Percentiles rank a stretch among this genome's conserved stretches.
Evolutionary conservation across 2,113 vertebrate genomes (phyloP).

Genomic region (Hippoglossus stenolepis): DNA sequence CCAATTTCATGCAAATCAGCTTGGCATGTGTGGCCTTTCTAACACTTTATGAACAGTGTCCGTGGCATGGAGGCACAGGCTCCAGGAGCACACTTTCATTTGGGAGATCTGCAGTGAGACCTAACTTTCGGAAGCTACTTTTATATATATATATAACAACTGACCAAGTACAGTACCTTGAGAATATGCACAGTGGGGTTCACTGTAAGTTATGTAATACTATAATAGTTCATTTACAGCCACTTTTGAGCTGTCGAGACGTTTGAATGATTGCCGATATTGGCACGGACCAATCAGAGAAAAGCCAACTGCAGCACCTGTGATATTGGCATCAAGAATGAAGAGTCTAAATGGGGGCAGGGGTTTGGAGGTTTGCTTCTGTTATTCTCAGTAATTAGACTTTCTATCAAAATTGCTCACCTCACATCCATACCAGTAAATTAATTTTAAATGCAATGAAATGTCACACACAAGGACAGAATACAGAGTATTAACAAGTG

Average conservation of each 20-base stretch:
- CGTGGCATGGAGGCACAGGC: no score
- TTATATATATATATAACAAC: no score
- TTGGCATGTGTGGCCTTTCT: no score
- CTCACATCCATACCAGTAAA: slow-evolving; percentile 8
- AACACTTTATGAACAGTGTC: no score
- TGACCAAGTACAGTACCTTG: no score
- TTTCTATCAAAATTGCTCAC: neutral
- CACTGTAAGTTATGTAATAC: no score
- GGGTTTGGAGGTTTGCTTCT: slow-evolving; percentile 6
- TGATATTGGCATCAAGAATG: neutral
- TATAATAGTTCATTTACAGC: no score
- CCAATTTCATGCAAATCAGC: no score
- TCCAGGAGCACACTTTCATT: no score
- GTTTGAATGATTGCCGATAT: neutral
- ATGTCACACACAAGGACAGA: neutral
- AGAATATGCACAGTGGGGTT: no score
- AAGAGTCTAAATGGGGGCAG: neutral
- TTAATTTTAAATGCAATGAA: slow-evolving; percentile 7
- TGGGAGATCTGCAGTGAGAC: no score
- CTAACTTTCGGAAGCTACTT: no score
- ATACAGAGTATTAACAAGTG: neutral
- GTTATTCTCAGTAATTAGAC: slow-evolving; percentile 26
- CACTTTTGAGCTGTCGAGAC: neutral
- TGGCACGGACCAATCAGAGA: neutral
- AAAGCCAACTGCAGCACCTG: neutral